Base-by-base conservation (phyloP, 2,113 vertebrate species). In the Upupa epops region DNA sequence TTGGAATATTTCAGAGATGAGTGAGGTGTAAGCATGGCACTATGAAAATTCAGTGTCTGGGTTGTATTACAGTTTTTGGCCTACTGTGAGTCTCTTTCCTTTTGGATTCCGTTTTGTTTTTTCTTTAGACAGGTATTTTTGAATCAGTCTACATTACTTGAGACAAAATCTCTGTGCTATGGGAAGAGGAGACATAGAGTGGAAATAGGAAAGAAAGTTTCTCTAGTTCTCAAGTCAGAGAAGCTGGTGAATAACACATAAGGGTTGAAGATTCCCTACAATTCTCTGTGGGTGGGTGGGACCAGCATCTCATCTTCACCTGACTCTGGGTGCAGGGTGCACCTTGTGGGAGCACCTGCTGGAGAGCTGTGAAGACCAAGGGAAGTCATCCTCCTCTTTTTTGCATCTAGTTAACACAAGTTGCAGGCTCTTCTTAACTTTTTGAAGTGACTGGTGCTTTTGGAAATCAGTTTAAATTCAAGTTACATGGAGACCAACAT, bases 211-310 rank as follows among this genome's bases (percentile, higher is more conserved):
- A 84, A 32, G 24, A 12, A 40, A 40, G 5, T 34, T 63, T 78
- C 63, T 25, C 66, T 36, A 20, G 16, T 49, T 22, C 51, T 82
- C 0, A 5, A 8, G 18, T 71, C 26, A 34, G 56, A 60, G 49
- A 31, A 40, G 32, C 13, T 28, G 69, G 32, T 42, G 49, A 81
- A 16, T 65, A 48, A 5, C 2, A 1, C 0, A 1, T 17, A 61
- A 22, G 12, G 20, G 11, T 2, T 78, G 32, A 26, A 64, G 54
- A 17, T 31, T 55, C 19, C 63, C 54, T 55, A 28, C 54, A 29
- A 8, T 63, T 25, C 26, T 71, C 17, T 63, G 19, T 0, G 0
- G 56, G 12, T 5, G 52, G 31, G 16, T 6, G 8, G 46, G 52
- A 21, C n/a, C 49, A 60, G 0, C 5, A 10, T 12, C 55, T 55